Base-by-base conservation (phyloP, 2,113 vertebrate genomes). In the Agelaius tricolor region DNA sequence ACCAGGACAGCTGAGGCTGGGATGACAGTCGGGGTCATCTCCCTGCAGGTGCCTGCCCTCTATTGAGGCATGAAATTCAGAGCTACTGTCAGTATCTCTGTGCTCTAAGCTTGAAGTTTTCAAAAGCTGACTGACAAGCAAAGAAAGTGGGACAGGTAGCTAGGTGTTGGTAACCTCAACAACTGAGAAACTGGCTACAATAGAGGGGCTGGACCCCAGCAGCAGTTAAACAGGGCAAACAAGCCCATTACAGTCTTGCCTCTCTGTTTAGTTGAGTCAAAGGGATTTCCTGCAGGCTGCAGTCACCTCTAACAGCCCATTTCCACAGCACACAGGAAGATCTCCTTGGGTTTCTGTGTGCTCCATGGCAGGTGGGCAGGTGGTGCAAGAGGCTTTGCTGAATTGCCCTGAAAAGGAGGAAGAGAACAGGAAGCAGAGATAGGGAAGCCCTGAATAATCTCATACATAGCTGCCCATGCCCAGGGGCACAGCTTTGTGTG, bases 291-390 rank as follows among this genome's bases (percentile, higher is more conserved):
- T 55, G 51, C 26, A 84, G 33, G 8, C 33, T 78, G 26, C 3
- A 7, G 5, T 43, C 57, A 35, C 27, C 18, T 74, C 30, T 71
- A 39, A 37, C 9, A 65, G 10, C 2, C 9, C 8, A 18, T 49
- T 89, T 89, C 19, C n/a, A 57, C 10, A 76, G 28, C 3, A 23
- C 44, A 16, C 10, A 44, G 39, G 37, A 77, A 46, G 30, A 35
- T 65, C 11, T 83, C n/a, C 47, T 47, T 67, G 47, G 10, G 2
- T n/a, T 85, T 51, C 71, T 0, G 0, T 62, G n/a, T 49, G 10
- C 10, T 90, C n/a, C 2, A 2, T 24, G 14, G 8, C 10, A 16
- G 41, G 9, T 15, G 8, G 43, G 37, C 15, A 61, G 49, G 6
- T 26, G 16, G 37, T 47, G 22, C 2, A 4, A 47, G 37, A 37